Base-by-base conservation (phyloP, 2,888 invertebrate genomes). In the Hypselothyrea guttata region DNA sequence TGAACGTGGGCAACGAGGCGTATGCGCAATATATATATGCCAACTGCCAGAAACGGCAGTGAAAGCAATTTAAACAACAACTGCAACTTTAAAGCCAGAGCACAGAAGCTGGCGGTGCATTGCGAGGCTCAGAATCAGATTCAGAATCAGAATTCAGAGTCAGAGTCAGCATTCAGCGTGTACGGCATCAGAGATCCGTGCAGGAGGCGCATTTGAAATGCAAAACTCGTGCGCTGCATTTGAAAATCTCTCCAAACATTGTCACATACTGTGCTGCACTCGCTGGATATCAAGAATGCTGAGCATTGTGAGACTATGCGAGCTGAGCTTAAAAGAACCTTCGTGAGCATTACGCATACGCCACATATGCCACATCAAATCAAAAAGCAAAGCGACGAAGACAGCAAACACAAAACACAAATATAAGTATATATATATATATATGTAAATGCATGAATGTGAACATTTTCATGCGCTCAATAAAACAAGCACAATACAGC, bases 191-290 rank as follows among this genome's bases (percentile, higher is more conserved):
- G 42, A 57, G 48, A 66, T 66, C 67, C 71, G 49, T 41, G 64
- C 35, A 42, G 49, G 44, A 40, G 51, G 27, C 59, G 56, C 22
- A 22, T 72, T 74, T 74, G 54, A 68, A 54, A 74, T 74, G 75
- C 73, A 74, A 74, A 74, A 53, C 75, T 64, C 55, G 72, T 72
- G 65, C 56, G 56, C 56, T 71, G 60, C 65, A 71, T 72, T 72
- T 69, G 63, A 22, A 66, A 71, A 79, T 76, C 79, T 76, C 54
- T 71, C 22, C 22, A 22, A 69, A 79, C 79, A 79, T 61, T 79
- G 78, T 74, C 79, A 74, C 62, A 71, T 48, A 49, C 45, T 55
- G 30, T 47, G 54, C 37, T 38, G 45, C 55, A 52, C 54, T 31
- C 30, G 28, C 11, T 18, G 54, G 49, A 73, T 73, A 79, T 72